Percentiles rank a stretch among this genome's conserved stretches.
Evolutionary conservation across 1,140 invertebrate species (phyloP).

Genomic region (Trachelipus rathkii): DNA sequence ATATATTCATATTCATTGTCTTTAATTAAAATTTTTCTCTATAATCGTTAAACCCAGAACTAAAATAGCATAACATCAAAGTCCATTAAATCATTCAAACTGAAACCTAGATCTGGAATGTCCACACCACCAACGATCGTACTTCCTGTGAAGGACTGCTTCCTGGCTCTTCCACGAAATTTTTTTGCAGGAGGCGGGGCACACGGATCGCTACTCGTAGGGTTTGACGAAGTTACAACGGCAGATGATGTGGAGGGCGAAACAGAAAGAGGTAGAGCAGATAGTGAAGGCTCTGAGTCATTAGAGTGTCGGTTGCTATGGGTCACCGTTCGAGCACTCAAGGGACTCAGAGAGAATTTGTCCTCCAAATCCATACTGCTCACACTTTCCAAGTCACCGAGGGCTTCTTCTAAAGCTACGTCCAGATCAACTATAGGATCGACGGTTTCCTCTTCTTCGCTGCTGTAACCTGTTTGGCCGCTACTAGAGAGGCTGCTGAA

Average conservation of each 20-base stretch:
- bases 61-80: constrained; percentile 43
- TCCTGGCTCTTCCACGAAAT: constrained; percentile 38
- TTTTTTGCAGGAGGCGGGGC: constrained; percentile 36
- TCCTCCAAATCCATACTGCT: constrained; percentile 43
- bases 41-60: constrained; percentile 31
- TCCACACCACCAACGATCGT: constrained; percentile 43
- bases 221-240: constrained; percentile 18
- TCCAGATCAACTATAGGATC: constrained; percentile 41
- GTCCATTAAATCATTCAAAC: constrained; percentile 44
- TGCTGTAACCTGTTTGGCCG: constrained; percentile 30
- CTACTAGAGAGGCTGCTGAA: constrained; percentile 37
- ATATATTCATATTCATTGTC: constrained; percentile 12
- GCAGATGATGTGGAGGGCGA: background rate
- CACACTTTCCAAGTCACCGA: constrained; percentile 40
- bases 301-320: constrained; percentile 21
- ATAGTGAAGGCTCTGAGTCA: constrained; percentile 14
- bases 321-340: constrained; percentile 21
- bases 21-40: constrained; percentile 16
- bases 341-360: constrained; percentile 28
- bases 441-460: constrained; percentile 35
- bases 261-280: background rate
- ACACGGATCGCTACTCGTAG: constrained; percentile 10
- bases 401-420: constrained; percentile 39
- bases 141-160: constrained; percentile 44
- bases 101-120: constrained; percentile 45